Conservation (phyloP, 53 echinoderm and acorn worm genomes). For the Paelopatides confundens region DNA sequence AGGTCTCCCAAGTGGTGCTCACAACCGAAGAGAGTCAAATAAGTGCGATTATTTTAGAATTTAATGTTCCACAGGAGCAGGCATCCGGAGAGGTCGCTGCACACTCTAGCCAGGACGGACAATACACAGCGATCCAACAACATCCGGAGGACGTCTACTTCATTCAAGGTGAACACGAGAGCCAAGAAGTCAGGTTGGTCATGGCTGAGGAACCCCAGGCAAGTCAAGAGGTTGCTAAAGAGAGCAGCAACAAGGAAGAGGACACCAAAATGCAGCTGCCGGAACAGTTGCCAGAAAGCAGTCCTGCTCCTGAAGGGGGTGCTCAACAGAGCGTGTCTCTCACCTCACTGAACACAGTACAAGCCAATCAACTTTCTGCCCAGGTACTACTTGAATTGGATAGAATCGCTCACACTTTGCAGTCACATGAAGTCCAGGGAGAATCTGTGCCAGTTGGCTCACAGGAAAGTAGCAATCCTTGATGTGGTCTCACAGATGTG, state of each 20-base stretch:
- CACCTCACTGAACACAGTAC: conserved; percentile 37
- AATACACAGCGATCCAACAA: background rate
- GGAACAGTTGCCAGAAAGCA: background rate
- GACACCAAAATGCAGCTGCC: background rate
- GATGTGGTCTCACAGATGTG: background rate
- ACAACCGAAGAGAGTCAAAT: background rate
- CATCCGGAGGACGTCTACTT: background rate
- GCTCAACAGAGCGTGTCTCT: background rate
- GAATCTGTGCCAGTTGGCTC: background rate
- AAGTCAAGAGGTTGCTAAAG: background rate
- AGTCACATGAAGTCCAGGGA: background rate
- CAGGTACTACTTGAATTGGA: conserved; percentile 9
- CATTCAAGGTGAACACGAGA: background rate
- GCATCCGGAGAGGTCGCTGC: background rate
- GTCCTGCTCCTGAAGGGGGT: background rate
- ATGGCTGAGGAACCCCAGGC: background rate
- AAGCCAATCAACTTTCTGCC: background rate
- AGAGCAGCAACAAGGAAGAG: background rate
- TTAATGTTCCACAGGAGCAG: conserved; percentile 1
- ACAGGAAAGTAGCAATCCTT: background rate
- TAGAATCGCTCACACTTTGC: conserved; percentile 14
- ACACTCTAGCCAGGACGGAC: background rate
- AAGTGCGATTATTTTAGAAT: conserved; percentile 35
- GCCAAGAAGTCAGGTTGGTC: background rate
- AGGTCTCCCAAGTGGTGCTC: background rate